Conservation (phyloP, 1,140 invertebrate species). For the Saccostrea echinata region DNA sequence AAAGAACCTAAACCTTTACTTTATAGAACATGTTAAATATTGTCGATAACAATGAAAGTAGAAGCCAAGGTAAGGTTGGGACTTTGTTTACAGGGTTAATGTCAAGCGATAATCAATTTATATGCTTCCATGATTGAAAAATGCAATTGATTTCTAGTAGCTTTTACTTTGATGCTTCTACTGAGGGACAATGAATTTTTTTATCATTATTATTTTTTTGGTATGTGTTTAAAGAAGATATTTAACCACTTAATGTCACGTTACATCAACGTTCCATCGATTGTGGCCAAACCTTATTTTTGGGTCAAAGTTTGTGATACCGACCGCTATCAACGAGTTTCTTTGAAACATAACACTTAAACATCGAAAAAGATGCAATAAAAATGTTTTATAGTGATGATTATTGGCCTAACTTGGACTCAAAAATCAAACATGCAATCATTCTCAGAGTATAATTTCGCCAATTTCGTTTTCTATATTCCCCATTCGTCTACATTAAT, state of each 20-base stretch:
- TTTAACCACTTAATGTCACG: neutral
- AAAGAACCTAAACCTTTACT: no score
- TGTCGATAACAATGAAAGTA: no score
- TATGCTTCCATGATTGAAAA: neutral
- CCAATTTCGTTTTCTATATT: neutral
- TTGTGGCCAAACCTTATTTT: neutral
- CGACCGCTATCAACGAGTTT: neutral
- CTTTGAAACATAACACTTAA: neutral
- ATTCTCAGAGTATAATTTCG: neutral
- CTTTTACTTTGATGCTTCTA: neutral
- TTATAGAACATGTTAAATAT: no score
- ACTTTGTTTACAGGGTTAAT: neutral
- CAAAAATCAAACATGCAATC: neutral
- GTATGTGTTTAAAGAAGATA: no score
- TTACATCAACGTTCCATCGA: neutral
- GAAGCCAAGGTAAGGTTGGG: no score
- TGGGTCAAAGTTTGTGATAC: neutral
- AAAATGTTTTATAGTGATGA: neutral
- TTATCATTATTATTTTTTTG: neutral
- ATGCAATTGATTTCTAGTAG: neutral
- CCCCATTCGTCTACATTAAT: neutral
- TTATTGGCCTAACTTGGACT: neutral
- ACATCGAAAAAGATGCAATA: neutral
- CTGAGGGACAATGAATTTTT: neutral
- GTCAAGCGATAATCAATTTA: neutral